phyloP scores from a whole-genome alignment of 2,113 vertebrate species.

The Laterallus jamaicensis region DNA sequence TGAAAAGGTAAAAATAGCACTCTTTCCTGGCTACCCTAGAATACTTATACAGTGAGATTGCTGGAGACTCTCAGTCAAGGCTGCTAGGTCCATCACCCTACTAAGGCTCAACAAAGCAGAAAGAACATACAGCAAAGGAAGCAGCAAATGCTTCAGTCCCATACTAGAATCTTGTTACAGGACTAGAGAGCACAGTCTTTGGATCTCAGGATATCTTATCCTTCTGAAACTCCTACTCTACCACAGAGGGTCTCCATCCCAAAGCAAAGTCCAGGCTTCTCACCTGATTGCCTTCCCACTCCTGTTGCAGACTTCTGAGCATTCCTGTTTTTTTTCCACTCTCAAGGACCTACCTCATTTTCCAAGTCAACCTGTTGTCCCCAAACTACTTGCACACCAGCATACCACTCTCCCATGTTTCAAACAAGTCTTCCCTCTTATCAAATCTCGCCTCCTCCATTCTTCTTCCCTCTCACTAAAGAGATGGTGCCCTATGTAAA shows the following conservation, averaged over 20 bases:
- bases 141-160: background rate
- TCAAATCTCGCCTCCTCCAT: background rate
- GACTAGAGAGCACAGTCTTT: background rate
- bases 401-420: background rate
- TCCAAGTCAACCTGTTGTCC: background rate
- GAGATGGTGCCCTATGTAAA: rapidly evolving
- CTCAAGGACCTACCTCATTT: background rate
- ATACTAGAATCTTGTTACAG: background rate
- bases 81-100: background rate
- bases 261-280: background rate
- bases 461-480: background rate
- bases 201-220: background rate
- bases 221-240: background rate
- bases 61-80: background rate
- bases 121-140: background rate
- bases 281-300: background rate
- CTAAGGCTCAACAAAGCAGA: background rate
- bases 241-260: background rate
- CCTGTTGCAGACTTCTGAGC: background rate
- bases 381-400: background rate
- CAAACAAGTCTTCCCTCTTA: background rate
- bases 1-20: background rate
- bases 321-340: background rate
- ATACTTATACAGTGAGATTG: background rate
- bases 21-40: background rate